Percentiles rank a stretch among this genome's conserved stretches.
phyloP scores from a whole-genome alignment of 1,140 invertebrate genomes.

The Cherax quadricarinatus region DNA sequence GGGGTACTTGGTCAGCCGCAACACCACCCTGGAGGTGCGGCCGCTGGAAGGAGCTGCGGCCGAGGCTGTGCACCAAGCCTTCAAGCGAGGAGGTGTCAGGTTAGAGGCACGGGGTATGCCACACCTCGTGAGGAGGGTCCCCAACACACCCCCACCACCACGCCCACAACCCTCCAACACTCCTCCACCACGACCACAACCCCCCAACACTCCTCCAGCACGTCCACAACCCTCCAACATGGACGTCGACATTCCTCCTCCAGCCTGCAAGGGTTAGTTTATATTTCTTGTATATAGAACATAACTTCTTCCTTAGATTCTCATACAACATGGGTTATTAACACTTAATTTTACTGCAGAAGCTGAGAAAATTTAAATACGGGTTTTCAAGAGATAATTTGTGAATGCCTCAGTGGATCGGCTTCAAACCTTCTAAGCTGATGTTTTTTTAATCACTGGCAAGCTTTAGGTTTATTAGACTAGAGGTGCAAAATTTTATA shows the following conservation, averaged over 20 bases:
- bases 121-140: conserved; percentile 13
- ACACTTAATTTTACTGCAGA: too few relatives aligned
- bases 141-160: background rate
- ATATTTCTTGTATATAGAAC: background rate
- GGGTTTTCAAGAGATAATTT: too few relatives aligned
- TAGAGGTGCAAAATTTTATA: too few relatives aligned
- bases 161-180: background rate
- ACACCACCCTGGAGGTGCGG: conserved; percentile 15
- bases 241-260: conserved; percentile 25
- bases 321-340: too few relatives aligned
- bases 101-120: background rate
- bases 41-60: background rate
- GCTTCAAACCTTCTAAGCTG: too few relatives aligned
- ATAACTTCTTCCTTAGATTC: background rate
- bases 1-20: conserved; percentile 14
- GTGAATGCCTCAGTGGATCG: too few relatives aligned
- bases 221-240: background rate
- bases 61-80: background rate
- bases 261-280: conserved; percentile 16
- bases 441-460: too few relatives aligned
- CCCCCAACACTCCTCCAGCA: background rate
- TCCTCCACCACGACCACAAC: too few relatives aligned
- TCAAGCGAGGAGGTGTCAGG: background rate
- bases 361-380: too few relatives aligned
- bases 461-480: too few relatives aligned